These are phyloP conservation scores for Pterois miles DNA, from an alignment of 2,797 vertebrate species.

Conservation along the genomic window DNA sequence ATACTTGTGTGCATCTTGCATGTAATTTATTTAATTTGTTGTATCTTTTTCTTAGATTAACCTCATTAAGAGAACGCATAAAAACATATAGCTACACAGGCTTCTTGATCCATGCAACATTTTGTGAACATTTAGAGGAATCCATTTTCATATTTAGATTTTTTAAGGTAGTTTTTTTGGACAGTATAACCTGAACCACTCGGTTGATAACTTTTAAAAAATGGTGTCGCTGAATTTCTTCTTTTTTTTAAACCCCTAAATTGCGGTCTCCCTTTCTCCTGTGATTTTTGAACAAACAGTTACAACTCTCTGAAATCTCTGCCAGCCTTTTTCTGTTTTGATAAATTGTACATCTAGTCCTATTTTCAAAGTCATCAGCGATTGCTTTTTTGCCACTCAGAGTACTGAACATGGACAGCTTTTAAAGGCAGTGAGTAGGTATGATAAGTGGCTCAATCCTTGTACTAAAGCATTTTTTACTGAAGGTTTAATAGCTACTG, in stretches of 20 bases:
- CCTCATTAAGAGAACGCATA: slow-evolving; percentile 19
- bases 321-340: slow-evolving; percentile 78
- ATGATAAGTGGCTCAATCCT: slow-evolving; percentile 88
- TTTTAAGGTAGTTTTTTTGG: not conserved
- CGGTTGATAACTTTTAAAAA: slow-evolving; percentile 32
- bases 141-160: slow-evolving; percentile 4
- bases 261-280: slow-evolving; percentile 62
- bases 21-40: slow-evolving; percentile 45
- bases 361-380: slow-evolving; percentile 85
- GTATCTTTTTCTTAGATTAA: slow-evolving; percentile 37
- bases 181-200: slow-evolving; percentile 23
- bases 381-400: slow-evolving; percentile 84
- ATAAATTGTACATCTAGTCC: slow-evolving; percentile 83
- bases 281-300: slow-evolving; percentile 78
- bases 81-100: not conserved
- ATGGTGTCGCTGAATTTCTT: slow-evolving; percentile 16
- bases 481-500: slow-evolving; percentile 86
- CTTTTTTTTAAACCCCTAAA: slow-evolving; percentile 48
- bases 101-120: not conserved
- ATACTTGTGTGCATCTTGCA: slow-evolving; percentile 13
- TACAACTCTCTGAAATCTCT: slow-evolving; percentile 71
- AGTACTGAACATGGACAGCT: slow-evolving; percentile 83
- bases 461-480: slow-evolving; percentile 85
- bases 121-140: not conserved
- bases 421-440: slow-evolving; percentile 85